Evolutionary conservation across 1,140 invertebrate genomes (phyloP), one percentile per base, ranked within the genome.

Genomic region (Drosophila miranda): DNA sequence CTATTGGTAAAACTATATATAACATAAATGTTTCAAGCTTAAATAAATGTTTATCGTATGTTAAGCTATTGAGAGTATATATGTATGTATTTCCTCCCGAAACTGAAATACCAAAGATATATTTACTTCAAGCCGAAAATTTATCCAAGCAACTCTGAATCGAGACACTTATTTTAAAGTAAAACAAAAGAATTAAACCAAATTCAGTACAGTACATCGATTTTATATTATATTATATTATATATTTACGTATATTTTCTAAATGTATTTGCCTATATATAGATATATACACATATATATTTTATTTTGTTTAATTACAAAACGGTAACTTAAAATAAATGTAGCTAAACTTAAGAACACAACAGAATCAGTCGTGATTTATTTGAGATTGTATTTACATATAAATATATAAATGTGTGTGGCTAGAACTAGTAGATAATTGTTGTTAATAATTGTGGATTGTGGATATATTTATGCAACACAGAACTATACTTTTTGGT

Each of bases 11-110:
- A 53, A 38, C 26, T 60, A 75, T 11, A 71, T 76, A 63, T 55
- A 86, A 78, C 50, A 54, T 87, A 64, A 84, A 87, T 84, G 82
- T 86, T 86, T 82, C 70, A 87, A 87, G 78, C 64, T 63, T 74
- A 75, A 80, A 70, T 75, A 87, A 87, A 87, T 87, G 75, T 87
- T 87, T 87, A 87, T 87, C 64, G 82, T 76, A 87, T 68, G 82
- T 87, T 87, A 87, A 87, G 82, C 78, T 82, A 66, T 86, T 78
- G 66, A 87, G 80, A 87, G 82, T 87, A 84, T 87, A 87, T 87
- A 5, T 26, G 23, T 26, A 26, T 26, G 23, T 78, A 87, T 87
- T 78, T 82, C 82, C 9, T 11, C 70, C 67, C 30, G 16, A 62
- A 59, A 75, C 34, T 58, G 71, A 86, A 80, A 79, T 51, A 34